Evolutionary conservation across 2,113 vertebrate genomes (phyloP).

Genomic region (Numida meleagris): DNA sequence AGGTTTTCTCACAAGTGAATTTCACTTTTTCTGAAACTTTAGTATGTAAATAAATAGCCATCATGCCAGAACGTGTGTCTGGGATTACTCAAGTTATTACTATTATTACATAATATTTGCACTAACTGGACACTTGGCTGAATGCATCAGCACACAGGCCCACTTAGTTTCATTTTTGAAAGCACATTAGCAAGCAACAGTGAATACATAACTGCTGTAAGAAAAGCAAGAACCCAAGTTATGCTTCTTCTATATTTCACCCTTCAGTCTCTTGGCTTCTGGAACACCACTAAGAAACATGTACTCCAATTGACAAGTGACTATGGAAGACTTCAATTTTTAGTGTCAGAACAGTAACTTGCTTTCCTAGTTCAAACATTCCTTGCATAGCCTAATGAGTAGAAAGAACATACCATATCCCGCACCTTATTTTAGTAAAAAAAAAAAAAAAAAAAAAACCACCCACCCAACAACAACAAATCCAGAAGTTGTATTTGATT

Average conservation of each 20-base stretch:
- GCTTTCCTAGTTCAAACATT: not conserved
- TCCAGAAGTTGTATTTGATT: not conserved
- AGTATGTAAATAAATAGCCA: not conserved
- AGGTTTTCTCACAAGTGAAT: not conserved
- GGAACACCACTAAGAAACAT: not conserved
- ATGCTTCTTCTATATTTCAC: not conserved
- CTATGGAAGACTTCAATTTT: not conserved
- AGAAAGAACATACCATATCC: not conserved
- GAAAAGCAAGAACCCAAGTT: not conserved
- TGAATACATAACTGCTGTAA: not conserved
- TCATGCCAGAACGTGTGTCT: not conserved
- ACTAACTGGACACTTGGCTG: not conserved
- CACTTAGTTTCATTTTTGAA: not conserved
- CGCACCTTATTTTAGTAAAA: not conserved
- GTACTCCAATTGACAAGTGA: not conserved
- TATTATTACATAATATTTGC: not conserved
- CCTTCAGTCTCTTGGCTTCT: not conserved
- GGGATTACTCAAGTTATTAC: not conserved
- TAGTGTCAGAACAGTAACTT: not conserved
- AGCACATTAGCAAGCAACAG: not conserved
- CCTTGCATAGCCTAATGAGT: not conserved
- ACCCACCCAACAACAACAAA: too few species aligned
- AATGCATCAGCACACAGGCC: not conserved
- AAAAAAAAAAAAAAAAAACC: not conserved
- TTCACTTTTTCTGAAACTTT: not conserved